Percentiles rank a stretch among this genome's conserved stretches.
Conservation (phyloP, 2,888 invertebrate species). For the Psylliodes chrysocephalus region DNA sequence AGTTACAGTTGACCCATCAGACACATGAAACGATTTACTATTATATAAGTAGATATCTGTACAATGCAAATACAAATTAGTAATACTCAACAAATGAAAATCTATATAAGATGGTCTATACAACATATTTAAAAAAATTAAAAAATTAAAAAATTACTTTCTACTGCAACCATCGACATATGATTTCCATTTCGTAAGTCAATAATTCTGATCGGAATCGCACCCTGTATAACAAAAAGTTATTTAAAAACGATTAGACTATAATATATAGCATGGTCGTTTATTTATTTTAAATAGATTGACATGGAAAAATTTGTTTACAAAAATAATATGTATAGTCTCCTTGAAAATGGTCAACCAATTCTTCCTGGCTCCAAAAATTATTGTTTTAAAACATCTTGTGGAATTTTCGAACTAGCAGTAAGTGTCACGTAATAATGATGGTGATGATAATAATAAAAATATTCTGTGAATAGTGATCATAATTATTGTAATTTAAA, state of each 20-base stretch:
- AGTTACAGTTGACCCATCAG: slow-evolving; percentile 18
- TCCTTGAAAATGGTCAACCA: slow-evolving; percentile 26
- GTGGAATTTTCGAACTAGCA: neutral
- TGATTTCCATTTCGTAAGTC: slow-evolving; percentile 28
- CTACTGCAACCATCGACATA: slow-evolving; percentile 17
- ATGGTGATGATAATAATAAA: neutral
- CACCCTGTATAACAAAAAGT: slow-evolving; percentile 29
- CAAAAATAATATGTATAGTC: neutral
- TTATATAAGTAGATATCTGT: neutral
- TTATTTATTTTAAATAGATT: too few species aligned
- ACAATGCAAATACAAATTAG: slow-evolving; percentile 12
- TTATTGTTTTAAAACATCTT: too few species aligned
- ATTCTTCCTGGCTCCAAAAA: slow-evolving; percentile 26
- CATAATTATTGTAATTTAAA: too few species aligned
- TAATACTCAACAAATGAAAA: slow-evolving; percentile 13
- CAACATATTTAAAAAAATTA: slow-evolving; percentile 1
- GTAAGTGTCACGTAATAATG: neutral
- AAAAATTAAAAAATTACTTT: slow-evolving; percentile 30
- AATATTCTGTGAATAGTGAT: neutral
- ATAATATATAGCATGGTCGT: neutral
- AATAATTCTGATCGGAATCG: slow-evolving; percentile 18
- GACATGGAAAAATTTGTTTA: too few species aligned
- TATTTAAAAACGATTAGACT: neutral
- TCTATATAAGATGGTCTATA: too few species aligned
- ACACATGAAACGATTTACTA: neutral